These are phyloP conservation scores for Sakesphorus luctuosus DNA, from an alignment of 2,113 vertebrate genomes.

Conservation along the genomic window DNA sequence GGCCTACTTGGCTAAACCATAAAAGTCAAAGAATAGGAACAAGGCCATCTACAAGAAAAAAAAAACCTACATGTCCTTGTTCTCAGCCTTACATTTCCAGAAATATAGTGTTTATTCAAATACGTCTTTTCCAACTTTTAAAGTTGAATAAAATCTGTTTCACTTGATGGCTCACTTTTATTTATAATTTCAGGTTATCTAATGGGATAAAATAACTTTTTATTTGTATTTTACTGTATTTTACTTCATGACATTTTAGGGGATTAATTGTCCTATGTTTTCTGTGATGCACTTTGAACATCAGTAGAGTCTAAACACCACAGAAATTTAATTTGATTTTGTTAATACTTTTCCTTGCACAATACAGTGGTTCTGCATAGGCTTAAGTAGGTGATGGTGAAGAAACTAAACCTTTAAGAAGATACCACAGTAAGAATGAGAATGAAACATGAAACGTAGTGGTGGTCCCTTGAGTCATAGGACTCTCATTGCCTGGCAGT, in stretches of 20 bases:
- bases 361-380: not conserved
- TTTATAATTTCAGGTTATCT: not conserved
- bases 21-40: not conserved
- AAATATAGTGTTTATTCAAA: not conserved
- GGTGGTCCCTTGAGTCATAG: no score
- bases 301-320: not conserved
- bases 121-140: not conserved
- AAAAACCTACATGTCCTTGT: not conserved
- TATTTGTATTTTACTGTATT: not conserved
- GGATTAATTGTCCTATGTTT: not conserved
- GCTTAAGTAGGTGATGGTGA: not conserved
- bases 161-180: not conserved
- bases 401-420: not conserved
- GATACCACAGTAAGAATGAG: not conserved
- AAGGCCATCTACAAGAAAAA: not conserved
- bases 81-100: not conserved
- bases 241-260: not conserved
- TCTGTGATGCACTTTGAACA: not conserved
- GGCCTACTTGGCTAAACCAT: no score
- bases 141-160: not conserved
- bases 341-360: not conserved
- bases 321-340: constrained; percentile 5
- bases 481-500: no score
- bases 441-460: no score
- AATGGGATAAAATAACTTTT: not conserved